Conservation (phyloP, 2,888 invertebrate species). For the Scaptomyza parva region DNA sequence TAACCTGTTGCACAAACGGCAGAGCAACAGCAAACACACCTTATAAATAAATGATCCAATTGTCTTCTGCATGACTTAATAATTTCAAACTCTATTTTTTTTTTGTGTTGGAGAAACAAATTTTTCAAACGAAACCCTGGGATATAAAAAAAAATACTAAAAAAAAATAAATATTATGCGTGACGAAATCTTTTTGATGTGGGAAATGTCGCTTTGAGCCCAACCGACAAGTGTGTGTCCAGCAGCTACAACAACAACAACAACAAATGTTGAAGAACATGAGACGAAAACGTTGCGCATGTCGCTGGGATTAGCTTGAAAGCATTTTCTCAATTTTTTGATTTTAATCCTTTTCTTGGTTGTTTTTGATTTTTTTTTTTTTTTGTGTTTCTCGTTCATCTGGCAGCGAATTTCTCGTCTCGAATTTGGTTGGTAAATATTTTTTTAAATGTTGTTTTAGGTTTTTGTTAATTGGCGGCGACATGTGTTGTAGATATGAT, state of each 20-base stretch:
- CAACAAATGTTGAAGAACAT: constrained; percentile 51
- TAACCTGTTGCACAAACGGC: constrained; percentile 72
- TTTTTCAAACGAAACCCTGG: constrained; percentile 64
- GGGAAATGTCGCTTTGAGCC: constrained; percentile 81
- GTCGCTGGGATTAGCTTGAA: constrained; percentile 80
- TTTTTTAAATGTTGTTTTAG: constrained; percentile 69
- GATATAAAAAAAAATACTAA: constrained; percentile 32
- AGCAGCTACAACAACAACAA: constrained; percentile 51
- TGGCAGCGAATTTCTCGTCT: constrained; percentile 42
- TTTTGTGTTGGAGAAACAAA: constrained; percentile 48
- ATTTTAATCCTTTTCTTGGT: constrained; percentile 70
- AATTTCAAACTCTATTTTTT: constrained; percentile 51
- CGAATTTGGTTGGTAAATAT: constrained; percentile 56
- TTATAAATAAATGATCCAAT: constrained; percentile 79
- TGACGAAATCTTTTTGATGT: constrained; percentile 82
- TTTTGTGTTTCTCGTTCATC: constrained; percentile 37
- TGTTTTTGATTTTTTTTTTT: constrained; percentile 32
- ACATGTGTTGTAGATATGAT: constrained; percentile 76
- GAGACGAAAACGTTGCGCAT: constrained; percentile 69
- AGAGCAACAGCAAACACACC: constrained; percentile 62
- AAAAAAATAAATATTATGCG: constrained; percentile 66
- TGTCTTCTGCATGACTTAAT: constrained; percentile 81
- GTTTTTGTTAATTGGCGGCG: constrained; percentile 80
- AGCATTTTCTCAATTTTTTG: constrained; percentile 72
- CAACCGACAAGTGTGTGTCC: constrained; percentile 79